phyloP scores from a whole-genome alignment of 2,797 vertebrate species.

The Hydrophis major region DNA sequence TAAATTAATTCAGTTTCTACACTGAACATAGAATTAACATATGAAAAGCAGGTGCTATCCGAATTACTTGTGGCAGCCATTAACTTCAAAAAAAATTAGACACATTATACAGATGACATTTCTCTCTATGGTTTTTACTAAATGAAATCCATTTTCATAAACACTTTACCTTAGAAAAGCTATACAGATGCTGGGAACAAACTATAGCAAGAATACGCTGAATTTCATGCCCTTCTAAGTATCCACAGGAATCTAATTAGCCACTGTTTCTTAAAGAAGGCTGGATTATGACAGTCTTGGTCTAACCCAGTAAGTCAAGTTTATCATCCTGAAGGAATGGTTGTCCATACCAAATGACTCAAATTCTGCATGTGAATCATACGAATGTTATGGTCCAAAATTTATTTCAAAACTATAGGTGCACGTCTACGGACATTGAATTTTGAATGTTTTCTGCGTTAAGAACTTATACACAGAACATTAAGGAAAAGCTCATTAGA shows the following conservation, averaged over 20 bases:
- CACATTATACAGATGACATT: not conserved
- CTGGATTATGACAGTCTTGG: not conserved
- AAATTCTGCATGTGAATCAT: not conserved
- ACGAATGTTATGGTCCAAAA: not conserved
- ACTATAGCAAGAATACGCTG: not conserved
- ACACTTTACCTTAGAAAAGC: not conserved
- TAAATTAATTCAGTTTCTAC: not conserved
- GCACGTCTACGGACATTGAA: not conserved
- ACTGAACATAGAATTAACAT: not conserved
- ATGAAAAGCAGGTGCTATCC: not conserved
- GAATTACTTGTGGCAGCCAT: not conserved
- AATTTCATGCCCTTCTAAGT: not conserved
- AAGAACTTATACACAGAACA: not conserved
- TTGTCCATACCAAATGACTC: not conserved
- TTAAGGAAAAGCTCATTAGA: not conserved
- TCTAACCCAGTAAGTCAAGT: not conserved
- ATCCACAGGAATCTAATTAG: not conserved
- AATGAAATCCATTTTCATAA: not conserved
- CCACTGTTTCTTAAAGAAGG: not conserved
- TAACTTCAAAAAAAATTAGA: not conserved
- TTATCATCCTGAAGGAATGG: not conserved
- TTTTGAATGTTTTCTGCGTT: not conserved
- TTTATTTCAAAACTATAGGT: not conserved
- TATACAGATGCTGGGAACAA: not conserved
- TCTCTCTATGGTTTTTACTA: not conserved